Evolutionary conservation across 2,797 vertebrate species (phyloP), one percentile per base, ranked within the genome.

Genomic region (Sciurus carolinensis): DNA sequence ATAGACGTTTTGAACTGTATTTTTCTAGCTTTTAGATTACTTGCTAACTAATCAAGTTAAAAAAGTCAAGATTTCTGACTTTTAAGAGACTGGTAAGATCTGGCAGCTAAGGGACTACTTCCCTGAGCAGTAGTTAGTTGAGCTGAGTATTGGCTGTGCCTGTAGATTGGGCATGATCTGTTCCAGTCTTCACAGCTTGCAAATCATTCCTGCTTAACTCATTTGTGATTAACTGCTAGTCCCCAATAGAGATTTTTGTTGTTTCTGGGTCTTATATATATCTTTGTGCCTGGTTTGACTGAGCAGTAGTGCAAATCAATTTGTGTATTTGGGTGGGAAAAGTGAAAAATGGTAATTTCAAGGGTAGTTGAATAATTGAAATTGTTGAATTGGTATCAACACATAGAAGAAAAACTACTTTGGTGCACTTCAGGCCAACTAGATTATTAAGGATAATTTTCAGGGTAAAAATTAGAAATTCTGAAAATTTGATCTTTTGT

Each of bases 401-500:
- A 50, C 1, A 94, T 93, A 67, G 69, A 69, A 71, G 62, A 76
- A 42, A 80, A 77, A 81, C 20, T 89, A 9, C 92, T 86, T 62
- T 75, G 64, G 18, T 89, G 86, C 92, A 92, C 72, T 86, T 94
- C 83, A 90, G 97, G 71, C 88, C 17, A 88, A 12, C 81, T 90
- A 22, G 50, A 83, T 89, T 89, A 42, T 52, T 86, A 20, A 67
- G 59, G 76, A 71, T 67, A 84, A 81, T 88, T 89, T 97, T 91
- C 67, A 93, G n/a, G 13, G n/a, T 89, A 52, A 93, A 95, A 89
- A 67, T 22, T 91, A 95, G 80, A 28, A 52, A 77, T 72, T 86
- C 69, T 88, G 33, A 22, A 96, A 88, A 71, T 86, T 91, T 85
- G 95, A 57, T 84, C 93, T 30, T 95, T 96, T 91, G 18, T 93